These are phyloP conservation scores for Alouatta palliata DNA, from an alignment of 2,113 vertebrate genomes.

Conservation along the genomic window DNA sequence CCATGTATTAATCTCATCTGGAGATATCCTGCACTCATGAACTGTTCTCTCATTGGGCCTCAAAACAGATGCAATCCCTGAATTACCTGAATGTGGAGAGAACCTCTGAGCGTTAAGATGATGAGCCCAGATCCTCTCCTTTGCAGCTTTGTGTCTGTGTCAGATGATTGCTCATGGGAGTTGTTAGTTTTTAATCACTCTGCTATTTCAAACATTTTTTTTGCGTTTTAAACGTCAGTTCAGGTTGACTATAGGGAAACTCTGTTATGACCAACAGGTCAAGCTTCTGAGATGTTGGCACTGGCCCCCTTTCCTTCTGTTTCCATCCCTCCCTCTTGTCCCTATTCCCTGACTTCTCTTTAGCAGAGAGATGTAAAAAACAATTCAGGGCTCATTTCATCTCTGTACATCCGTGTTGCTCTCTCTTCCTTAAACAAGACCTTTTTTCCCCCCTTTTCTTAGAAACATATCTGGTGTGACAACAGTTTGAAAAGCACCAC, in stretches of 20 bases:
- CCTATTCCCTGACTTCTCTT: background rate
- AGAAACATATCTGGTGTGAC: constrained; percentile 59
- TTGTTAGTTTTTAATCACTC: background rate
- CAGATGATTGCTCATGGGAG: no score
- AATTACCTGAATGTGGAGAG: background rate
- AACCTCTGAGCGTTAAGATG: background rate
- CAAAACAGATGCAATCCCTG: no score
- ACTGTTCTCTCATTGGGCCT: no score
- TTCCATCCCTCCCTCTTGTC: background rate
- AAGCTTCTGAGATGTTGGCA: background rate
- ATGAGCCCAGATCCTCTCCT: background rate
- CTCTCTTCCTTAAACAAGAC: background rate
- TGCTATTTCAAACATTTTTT: background rate
- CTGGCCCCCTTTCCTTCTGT: background rate
- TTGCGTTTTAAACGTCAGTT: background rate
- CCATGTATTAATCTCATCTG: no score
- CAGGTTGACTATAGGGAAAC: background rate
- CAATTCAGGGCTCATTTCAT: background rate
- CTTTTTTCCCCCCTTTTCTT: constrained; percentile 7
- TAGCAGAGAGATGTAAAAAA: constrained; percentile 37
- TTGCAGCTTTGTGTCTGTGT: background rate
- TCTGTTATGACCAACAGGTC: background rate
- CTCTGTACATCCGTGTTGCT: background rate
- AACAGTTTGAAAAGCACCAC: constrained; percentile 61
- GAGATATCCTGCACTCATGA: no score